Percentiles rank a stretch among this genome's conserved stretches.
Evolutionary conservation across 1,140 invertebrate species (phyloP).

Genomic region (Zaprionus kolodkinae): DNA sequence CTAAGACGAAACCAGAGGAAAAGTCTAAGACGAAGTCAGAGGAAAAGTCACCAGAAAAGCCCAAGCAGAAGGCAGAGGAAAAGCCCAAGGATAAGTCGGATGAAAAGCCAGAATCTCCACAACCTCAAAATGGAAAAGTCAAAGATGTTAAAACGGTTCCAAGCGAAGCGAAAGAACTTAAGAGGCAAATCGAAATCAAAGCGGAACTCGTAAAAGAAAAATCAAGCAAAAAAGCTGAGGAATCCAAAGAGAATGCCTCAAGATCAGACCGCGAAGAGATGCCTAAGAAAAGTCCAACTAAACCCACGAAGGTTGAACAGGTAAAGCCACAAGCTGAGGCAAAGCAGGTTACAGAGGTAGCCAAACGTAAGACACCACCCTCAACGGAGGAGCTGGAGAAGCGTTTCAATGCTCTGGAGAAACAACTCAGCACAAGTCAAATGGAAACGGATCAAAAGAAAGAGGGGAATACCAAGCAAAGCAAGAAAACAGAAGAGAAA

Average conservation of each 20-base stretch:
- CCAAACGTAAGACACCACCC: conserved; percentile 59
- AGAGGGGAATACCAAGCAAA: not conserved
- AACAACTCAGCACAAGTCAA: conserved; percentile 59
- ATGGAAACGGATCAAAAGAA: conserved; percentile 22
- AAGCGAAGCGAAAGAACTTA: not conserved
- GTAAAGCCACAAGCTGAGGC: not conserved
- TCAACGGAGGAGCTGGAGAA: conserved; percentile 79
- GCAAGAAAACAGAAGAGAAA: conserved; percentile 5
- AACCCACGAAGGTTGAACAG: not conserved
- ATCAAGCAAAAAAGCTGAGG: not conserved
- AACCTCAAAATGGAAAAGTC: not conserved
- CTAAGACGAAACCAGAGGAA: not conserved
- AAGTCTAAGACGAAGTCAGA: not conserved
- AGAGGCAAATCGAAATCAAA: not conserved
- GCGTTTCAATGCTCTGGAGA: conserved; percentile 75
- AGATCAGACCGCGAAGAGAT: not conserved
- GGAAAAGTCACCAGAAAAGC: not conserved
- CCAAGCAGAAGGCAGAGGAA: not conserved
- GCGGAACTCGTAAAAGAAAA: not conserved
- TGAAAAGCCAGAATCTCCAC: not conserved
- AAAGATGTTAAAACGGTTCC: not conserved
- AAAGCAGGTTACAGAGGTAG: conserved; percentile 1
- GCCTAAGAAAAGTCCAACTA: not conserved
- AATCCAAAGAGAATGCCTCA: not conserved
- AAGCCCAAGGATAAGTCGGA: not conserved